phyloP scores from a whole-genome alignment of 2,888 invertebrate genomes.

The Dioctria rufipes region DNA sequence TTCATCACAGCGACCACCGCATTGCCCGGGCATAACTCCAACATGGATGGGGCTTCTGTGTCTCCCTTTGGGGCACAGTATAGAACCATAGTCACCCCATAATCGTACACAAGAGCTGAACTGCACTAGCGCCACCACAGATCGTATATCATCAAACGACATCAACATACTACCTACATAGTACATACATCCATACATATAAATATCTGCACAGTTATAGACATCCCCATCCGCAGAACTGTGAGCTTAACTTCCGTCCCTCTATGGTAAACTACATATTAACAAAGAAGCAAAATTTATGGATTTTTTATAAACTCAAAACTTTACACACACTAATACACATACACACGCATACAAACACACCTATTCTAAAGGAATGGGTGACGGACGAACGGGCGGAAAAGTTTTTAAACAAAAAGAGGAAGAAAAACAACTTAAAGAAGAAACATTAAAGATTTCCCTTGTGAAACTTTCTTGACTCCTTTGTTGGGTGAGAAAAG shows the following conservation, averaged over 20 bases:
- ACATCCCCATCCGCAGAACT: constrained; percentile 5
- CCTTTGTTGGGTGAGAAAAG: constrained; percentile 56
- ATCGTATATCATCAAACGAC: constrained; percentile 52
- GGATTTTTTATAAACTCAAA: constrained; percentile 54
- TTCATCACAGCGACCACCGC: constrained; percentile 46
- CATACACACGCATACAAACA: neutral
- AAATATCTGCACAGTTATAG: neutral
- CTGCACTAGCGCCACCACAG: constrained; percentile 40
- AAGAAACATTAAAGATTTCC: constrained; percentile 54
- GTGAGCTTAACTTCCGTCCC: constrained; percentile 34
- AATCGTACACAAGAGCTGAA: constrained; percentile 33
- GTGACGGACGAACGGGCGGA: neutral
- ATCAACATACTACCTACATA: constrained; percentile 44
- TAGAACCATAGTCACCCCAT: constrained; percentile 44
- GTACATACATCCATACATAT: too few relatives aligned
- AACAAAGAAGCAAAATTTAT: constrained; percentile 53
- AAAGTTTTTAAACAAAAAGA: constrained; percentile 51
- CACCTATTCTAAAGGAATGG: neutral
- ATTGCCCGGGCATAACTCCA: constrained; percentile 50
- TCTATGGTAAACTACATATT: constrained; percentile 52
- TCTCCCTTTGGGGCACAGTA: neutral
- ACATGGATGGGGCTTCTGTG: constrained; percentile 12
- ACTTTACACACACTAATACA: constrained; percentile 21
- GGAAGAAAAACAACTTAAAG: constrained; percentile 46
- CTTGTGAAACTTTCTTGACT: constrained; percentile 53